phyloP scores from a whole-genome alignment of 2,113 vertebrate species.

The Neolamprologus variostigma region DNA sequence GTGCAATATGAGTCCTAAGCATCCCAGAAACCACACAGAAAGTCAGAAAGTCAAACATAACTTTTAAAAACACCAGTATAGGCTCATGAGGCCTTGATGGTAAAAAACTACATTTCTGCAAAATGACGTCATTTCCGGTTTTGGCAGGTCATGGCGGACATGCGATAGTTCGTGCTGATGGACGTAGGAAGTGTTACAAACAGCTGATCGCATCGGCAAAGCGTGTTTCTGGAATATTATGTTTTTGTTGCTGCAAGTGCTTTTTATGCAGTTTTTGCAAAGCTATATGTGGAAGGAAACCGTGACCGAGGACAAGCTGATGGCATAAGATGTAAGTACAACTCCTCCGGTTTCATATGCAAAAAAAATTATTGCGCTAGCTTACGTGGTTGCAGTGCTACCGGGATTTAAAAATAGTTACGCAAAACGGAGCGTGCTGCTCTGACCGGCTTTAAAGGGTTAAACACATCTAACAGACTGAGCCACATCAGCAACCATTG shows the following conservation, averaged over 20 bases:
- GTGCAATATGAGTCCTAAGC: too few species aligned
- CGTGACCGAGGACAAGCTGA: too few species aligned
- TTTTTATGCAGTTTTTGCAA: too few species aligned
- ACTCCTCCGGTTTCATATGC: too few species aligned
- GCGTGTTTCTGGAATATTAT: too few species aligned
- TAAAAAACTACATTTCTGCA: accelerated
- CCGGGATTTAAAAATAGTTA: too few species aligned
- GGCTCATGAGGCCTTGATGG: accelerated
- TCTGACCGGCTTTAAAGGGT: accelerated
- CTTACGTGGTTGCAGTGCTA: accelerated
- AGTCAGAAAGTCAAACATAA: too few species aligned
- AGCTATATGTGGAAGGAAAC: accelerated
- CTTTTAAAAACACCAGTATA: too few species aligned
- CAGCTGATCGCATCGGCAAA: accelerated
- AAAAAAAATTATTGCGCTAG: too few species aligned
- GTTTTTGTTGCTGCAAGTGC: too few species aligned
- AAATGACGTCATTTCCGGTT: accelerated
- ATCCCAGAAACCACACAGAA: too few species aligned
- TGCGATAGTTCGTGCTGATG: accelerated
- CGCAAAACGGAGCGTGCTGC: accelerated
- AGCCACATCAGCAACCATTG: background rate
- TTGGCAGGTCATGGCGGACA: accelerated
- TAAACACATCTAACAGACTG: background rate
- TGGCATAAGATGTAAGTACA: too few species aligned
- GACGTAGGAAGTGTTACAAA: accelerated